Conservation (phyloP, 2,888 invertebrate species). For the Andrena trimmerana region DNA sequence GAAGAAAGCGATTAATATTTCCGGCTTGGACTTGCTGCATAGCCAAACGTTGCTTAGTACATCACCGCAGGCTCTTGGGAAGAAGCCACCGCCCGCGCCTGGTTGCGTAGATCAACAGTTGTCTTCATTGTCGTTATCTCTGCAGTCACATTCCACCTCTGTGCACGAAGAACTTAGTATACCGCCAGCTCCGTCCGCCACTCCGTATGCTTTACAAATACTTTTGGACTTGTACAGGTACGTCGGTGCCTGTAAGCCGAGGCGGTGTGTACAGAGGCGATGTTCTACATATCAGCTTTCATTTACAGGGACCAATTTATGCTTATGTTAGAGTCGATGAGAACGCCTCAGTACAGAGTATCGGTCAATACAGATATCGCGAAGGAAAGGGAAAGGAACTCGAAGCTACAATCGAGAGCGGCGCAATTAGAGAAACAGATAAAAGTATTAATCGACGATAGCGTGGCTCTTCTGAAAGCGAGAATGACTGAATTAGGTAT, state of each 20-base stretch:
- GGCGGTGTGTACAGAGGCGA: background rate
- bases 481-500: constrained; percentile 97
- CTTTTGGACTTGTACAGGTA: constrained; percentile 92
- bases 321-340: constrained; percentile 94
- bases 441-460: constrained; percentile 95
- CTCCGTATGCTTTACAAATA: constrained; percentile 95
- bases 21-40: constrained; percentile 94
- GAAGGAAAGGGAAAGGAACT: constrained; percentile 93
- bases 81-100: constrained; percentile 94
- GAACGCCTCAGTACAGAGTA: constrained; percentile 90
- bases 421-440: constrained; percentile 98
- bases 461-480: constrained; percentile 94
- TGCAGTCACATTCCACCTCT: constrained; percentile 88
- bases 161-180: constrained; percentile 94
- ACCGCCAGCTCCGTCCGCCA: constrained; percentile 91
- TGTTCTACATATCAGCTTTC: constrained; percentile 8
- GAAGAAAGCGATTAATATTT: constrained; percentile 91
- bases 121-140: constrained; percentile 90
- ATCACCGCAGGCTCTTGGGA: constrained; percentile 90
- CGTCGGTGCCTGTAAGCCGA: background rate
- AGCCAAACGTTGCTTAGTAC: constrained; percentile 95
- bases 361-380: constrained; percentile 92
- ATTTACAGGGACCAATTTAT: constrained; percentile 91
- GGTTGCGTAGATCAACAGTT: constrained; percentile 97
- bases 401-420: constrained; percentile 92